Base-by-base conservation (phyloP, 2,888 invertebrate genomes). In the Troilus luridus region DNA sequence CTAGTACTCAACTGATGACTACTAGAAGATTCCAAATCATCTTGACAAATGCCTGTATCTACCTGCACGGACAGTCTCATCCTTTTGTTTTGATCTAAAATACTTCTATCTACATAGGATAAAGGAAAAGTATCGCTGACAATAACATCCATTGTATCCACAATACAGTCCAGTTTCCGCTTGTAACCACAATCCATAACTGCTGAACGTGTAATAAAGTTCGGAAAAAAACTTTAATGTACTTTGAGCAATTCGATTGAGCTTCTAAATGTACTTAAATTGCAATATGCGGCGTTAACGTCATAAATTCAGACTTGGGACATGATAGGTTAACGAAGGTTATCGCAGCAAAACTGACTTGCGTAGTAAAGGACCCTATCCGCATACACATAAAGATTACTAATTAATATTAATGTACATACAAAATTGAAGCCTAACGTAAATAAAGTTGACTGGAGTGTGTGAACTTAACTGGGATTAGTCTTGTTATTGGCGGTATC, bases 151-250 rank as follows among this genome's bases (percentile, higher is more conserved):
- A 91, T 92, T 58, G 90, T 91, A 90, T 92, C 92, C 12, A 91
- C 89, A 64, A 92, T 92, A 85, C 92, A 90, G 89, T 92, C 92
- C 91, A 92, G 91, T 88, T 92, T 92, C 54, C 92, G 91, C 62
- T 92, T 92, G 77, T 91, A 90, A 21, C 91, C 91, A 62, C 91
- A 91, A 77, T 92, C 92, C 92, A 92, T 92, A 14, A 24, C 58
- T 17, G 54, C 24, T 56, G 56, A 12, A 85, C 1, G n/a, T 21
- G 24, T 24, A 0, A 60, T n/a, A 19, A n/a, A 27, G 59, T 62
- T 59, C 24, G 27, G 60, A 60, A 14, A 0, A 27, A 58, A 60
- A 62, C 60, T 27, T 62, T 59, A 58, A 59, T 56, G 19, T 64
- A 41, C 62, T 64, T 89, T 89, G 89, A 64, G 89, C 89, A 89